Evolutionary conservation across 2,113 vertebrate genomes (phyloP).

Genomic region (Passer domesticus): DNA sequence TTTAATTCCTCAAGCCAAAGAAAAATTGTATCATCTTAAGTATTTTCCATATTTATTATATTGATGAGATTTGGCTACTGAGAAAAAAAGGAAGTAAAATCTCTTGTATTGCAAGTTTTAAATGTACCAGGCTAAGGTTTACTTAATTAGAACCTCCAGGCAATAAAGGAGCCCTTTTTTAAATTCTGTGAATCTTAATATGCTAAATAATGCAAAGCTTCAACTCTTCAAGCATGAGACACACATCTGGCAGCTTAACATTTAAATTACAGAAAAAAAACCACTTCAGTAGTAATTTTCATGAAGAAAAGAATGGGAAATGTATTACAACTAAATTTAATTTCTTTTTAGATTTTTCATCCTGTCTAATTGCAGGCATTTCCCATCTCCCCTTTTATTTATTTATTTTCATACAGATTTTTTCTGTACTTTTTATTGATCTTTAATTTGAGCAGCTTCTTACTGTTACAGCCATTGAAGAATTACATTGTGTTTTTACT

Average conservation of each 20-base stretch:
- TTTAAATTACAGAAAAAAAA: conserved; percentile 94
- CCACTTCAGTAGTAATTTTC: conserved; percentile 93
- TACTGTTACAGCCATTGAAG: conserved; percentile 57
- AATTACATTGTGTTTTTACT: conserved; percentile 66
- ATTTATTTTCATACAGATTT: conserved; percentile 72
- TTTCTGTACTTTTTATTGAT: conserved; percentile 75
- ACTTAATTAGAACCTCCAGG: conserved; percentile 99
- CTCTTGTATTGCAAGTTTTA: conserved; percentile 97
- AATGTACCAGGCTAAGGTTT: conserved; percentile 99
- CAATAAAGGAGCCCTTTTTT: conserved; percentile 98
- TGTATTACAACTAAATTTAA: conserved; percentile 90
- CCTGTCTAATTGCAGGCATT: conserved; percentile 86
- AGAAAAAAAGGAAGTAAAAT: conserved; percentile 79
- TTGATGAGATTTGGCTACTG: conserved; percentile 87
- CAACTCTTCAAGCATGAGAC: conserved; percentile 99
- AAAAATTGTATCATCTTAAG: conserved; percentile 88
- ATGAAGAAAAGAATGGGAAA: conserved; percentile 87
- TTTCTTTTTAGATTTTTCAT: conserved; percentile 90
- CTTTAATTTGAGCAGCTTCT: conserved; percentile 75
- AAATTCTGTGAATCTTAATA: conserved; percentile 99
- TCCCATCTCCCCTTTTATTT: conserved; percentile 70
- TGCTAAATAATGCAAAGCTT: conserved; percentile 99
- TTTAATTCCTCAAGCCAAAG: conserved; percentile 93
- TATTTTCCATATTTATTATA: conserved; percentile 96
- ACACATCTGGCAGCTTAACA: conserved; percentile 99